Percentiles rank a stretch among this genome's conserved stretches.
Evolutionary conservation across 2,113 vertebrate genomes (phyloP).

Genomic region (Gymnocephalus cernua): DNA sequence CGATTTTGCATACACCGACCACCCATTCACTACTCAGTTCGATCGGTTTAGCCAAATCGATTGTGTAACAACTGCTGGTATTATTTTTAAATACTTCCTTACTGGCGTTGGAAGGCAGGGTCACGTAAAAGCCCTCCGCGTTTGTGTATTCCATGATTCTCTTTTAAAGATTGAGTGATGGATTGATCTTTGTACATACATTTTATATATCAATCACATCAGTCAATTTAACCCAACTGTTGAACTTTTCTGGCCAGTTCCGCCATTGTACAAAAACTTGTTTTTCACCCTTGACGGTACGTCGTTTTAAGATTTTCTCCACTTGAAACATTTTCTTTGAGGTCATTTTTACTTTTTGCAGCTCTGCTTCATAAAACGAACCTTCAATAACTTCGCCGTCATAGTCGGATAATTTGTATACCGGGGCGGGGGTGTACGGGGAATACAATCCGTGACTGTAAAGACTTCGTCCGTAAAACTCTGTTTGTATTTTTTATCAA

Average conservation of each 20-base stretch:
- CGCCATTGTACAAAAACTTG: background rate
- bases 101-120: too few relatives aligned
- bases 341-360: background rate
- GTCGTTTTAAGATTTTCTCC: background rate
- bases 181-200: too few relatives aligned
- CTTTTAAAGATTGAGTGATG: too few relatives aligned
- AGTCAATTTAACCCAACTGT: slow-evolving; percentile 2
- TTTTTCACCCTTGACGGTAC: background rate
- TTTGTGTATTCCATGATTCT: background rate
- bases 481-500: too few relatives aligned
- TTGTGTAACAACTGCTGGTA: too few relatives aligned
- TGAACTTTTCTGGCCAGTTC: slow-evolving; percentile 14
- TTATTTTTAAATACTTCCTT: too few relatives aligned
- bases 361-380: background rate
- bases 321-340: background rate
- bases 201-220: background rate
- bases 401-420: background rate
- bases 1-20: too few relatives aligned
- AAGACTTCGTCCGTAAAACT: background rate
- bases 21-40: too few relatives aligned
- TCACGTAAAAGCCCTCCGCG: background rate
- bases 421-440: too few relatives aligned
- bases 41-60: too few relatives aligned
- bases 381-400: background rate
- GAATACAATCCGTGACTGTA: background rate